Conservation (phyloP, 1,140 invertebrate genomes). For the Solen grandis region DNA sequence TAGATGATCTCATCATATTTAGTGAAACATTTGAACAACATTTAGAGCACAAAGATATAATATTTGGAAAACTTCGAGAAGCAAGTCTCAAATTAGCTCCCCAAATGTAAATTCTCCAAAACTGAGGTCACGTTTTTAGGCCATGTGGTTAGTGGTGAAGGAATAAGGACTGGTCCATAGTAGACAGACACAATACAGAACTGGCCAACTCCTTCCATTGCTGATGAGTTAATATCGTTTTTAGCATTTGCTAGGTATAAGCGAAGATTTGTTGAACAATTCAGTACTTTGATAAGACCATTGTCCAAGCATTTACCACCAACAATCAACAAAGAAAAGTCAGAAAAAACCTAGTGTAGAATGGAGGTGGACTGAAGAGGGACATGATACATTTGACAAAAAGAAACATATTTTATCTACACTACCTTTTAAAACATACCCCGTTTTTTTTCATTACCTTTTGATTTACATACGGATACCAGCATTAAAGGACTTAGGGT, state of each 20-base stretch:
- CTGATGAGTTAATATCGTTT: slow-evolving; percentile 13
- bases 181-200: neutral
- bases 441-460: slow-evolving; percentile 1
- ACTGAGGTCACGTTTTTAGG: neutral
- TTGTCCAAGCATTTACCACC: neutral
- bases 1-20: too few species aligned
- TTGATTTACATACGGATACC: slow-evolving; percentile 29
- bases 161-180: neutral
- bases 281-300: neutral
- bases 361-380: slow-evolving; percentile 15
- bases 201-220: neutral
- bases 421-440: slow-evolving; percentile 15
- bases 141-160: too few species aligned
- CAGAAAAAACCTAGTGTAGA: neutral
- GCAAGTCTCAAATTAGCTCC: slow-evolving; percentile 26
- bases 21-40: neutral
- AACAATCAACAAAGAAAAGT: neutral
- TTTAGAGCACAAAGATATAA: too few species aligned
- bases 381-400: slow-evolving; percentile 8
- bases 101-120: too few species aligned
- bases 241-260: slow-evolving; percentile 6
- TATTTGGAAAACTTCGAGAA: too few species aligned
- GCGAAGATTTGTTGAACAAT: neutral
- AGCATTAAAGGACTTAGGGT: neutral
- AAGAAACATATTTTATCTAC: neutral